Evolutionary conservation across 2,797 vertebrate species (phyloP).

Genomic region (Diglossa cyanea): DNA sequence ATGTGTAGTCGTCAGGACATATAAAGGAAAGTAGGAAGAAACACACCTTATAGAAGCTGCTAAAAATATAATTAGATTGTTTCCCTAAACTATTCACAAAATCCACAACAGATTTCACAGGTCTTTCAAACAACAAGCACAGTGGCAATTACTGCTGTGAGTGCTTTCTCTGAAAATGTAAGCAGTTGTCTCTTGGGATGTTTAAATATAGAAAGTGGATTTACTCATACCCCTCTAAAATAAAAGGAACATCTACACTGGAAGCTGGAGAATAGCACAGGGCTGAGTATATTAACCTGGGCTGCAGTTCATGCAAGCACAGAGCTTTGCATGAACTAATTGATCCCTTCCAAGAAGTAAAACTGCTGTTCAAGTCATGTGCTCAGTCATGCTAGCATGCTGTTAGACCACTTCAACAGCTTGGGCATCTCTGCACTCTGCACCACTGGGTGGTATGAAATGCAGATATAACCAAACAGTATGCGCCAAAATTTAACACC

Average conservation of each 20-base stretch:
- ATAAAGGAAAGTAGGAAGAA: slow-evolving; percentile 7
- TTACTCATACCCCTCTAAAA: background rate
- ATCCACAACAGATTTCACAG: slow-evolving; percentile 19
- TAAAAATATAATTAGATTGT: slow-evolving; percentile 37
- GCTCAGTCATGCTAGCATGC: background rate
- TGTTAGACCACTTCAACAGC: background rate
- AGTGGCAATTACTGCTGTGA: slow-evolving; percentile 32
- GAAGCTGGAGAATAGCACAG: background rate
- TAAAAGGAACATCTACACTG: background rate
- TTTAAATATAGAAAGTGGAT: slow-evolving; percentile 20
- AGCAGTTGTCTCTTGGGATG: slow-evolving; percentile 21
- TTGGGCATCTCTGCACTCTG: background rate
- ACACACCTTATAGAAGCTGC: background rate
- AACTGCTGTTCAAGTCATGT: background rate
- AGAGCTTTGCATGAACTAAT: background rate
- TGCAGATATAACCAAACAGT: background rate
- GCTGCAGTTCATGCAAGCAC: background rate
- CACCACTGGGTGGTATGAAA: background rate
- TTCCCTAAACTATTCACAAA: slow-evolving; percentile 31
- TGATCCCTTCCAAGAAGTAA: background rate
- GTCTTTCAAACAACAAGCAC: slow-evolving; percentile 37
- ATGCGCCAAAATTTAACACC: background rate
- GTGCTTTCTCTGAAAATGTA: slow-evolving; percentile 3
- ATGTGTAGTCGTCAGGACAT: background rate
- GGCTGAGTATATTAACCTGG: background rate